These are phyloP conservation scores for Scolopax rusticola DNA, from an alignment of 2,797 vertebrate species.

Conservation along the genomic window DNA sequence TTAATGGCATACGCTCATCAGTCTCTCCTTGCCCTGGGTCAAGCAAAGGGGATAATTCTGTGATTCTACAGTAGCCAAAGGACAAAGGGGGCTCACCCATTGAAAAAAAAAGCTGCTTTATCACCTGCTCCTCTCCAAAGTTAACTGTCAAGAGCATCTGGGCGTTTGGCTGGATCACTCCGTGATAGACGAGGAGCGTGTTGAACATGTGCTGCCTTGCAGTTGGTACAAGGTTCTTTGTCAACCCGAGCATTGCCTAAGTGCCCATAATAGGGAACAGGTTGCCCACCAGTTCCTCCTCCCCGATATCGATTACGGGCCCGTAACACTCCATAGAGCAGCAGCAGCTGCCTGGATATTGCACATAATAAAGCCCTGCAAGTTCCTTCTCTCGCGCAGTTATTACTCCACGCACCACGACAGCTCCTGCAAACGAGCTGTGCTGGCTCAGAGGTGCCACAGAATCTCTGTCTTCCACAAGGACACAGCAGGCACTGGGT, in stretches of 20 bases:
- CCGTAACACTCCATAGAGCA: neutral
- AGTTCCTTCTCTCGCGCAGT: neutral
- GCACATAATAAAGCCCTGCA: constrained; percentile 20
- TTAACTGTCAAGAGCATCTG: constrained; percentile 36
- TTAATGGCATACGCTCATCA: neutral
- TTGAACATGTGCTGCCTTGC: constrained; percentile 34
- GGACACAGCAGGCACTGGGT: neutral
- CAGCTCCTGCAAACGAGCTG: neutral
- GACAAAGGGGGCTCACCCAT: neutral
- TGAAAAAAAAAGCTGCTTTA: neutral
- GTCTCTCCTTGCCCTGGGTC: neutral
- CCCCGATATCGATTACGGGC: constrained; percentile 36
- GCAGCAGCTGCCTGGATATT: constrained; percentile 56
- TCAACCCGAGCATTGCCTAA: constrained; percentile 40
- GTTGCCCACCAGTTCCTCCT: constrained; percentile 32
- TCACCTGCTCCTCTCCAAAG: constrained; percentile 18
- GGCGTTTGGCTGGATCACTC: constrained; percentile 28
- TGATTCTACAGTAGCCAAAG: neutral
- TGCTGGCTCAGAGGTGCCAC: neutral
- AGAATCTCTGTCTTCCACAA: neutral
- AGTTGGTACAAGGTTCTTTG: constrained; percentile 32
- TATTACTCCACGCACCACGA: neutral
- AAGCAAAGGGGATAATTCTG: neutral
- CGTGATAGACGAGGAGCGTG: constrained; percentile 20
- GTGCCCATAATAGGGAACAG: constrained; percentile 49